phyloP scores from a whole-genome alignment of 2,797 vertebrate genomes.

The Pantherophis alleghaniensis region DNA sequence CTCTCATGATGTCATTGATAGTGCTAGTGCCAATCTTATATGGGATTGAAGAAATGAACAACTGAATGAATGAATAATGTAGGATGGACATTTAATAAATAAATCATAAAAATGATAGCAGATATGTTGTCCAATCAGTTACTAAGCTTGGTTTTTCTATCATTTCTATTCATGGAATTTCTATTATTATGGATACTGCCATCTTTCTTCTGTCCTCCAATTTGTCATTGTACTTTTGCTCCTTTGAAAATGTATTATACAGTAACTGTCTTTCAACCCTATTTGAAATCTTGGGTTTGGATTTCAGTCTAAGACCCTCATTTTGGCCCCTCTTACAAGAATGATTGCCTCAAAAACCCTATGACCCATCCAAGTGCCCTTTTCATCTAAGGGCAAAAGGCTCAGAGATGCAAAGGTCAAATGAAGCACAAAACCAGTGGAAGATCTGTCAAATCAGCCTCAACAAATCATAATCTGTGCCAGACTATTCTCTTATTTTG shows the following conservation, averaged over 20 bases:
- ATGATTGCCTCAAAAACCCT: constrained; percentile 9
- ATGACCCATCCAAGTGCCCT: background rate
- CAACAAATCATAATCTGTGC: background rate
- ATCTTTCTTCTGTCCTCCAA: background rate
- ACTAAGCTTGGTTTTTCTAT: background rate
- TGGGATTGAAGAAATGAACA: background rate
- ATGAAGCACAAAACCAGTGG: background rate
- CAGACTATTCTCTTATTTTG: background rate
- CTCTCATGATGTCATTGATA: background rate
- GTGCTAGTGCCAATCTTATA: background rate
- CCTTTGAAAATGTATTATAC: background rate
- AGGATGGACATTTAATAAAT: background rate
- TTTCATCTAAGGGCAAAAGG: constrained; percentile 3
- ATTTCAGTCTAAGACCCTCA: background rate
- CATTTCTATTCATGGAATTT: background rate
- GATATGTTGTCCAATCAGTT: background rate
- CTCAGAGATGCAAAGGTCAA: background rate
- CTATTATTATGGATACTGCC: background rate
- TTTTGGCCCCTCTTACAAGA: constrained; percentile 13
- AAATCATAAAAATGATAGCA: background rate
- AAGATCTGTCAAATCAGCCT: constrained; percentile 2
- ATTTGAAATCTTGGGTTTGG: background rate
- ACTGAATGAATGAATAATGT: background rate
- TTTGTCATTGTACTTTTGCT: background rate
- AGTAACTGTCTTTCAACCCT: background rate